Conservation (phyloP, 1,140 invertebrate genomes). For the Pogonomyrmex californicus region DNA sequence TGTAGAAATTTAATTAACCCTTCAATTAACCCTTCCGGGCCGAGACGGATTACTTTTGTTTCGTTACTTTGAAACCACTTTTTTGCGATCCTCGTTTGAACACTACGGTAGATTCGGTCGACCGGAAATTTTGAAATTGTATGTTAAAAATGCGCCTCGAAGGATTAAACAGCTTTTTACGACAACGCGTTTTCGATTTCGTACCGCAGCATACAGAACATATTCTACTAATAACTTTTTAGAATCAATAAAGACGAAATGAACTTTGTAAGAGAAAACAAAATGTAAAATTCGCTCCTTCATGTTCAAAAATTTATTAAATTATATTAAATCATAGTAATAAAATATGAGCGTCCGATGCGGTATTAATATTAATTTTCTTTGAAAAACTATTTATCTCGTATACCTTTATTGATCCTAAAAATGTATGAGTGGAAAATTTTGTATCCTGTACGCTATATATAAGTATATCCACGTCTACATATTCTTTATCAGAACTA, state of each 20-base stretch:
- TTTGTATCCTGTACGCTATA: background rate
- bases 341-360: background rate
- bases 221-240: slow-evolving; percentile 28
- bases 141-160: slow-evolving; percentile 6
- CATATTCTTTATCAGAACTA: slow-evolving; percentile 27
- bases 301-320: slow-evolving; percentile 16
- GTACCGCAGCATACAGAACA: slow-evolving; percentile 4
- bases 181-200: slow-evolving; percentile 35
- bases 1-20: slow-evolving; percentile 19
- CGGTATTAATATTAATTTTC: slow-evolving; percentile 1
- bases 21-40: slow-evolving; percentile 40
- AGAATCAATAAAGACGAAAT: background rate
- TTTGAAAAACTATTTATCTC: background rate
- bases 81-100: slow-evolving; percentile 10
- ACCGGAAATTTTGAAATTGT: slow-evolving; percentile 17
- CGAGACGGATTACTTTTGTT: background rate
- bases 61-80: slow-evolving; percentile 12
- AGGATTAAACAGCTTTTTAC: slow-evolving; percentile 34
- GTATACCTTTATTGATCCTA: background rate
- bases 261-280: background rate
- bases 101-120: background rate
- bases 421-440: slow-evolving; percentile 28
- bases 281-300: background rate
- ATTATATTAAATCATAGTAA: background rate
- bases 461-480: slow-evolving; percentile 24